Evolutionary conservation across 2,797 vertebrate species (phyloP), one percentile per base, ranked within the genome.

Genomic region (Sebastes flavidus): DNA sequence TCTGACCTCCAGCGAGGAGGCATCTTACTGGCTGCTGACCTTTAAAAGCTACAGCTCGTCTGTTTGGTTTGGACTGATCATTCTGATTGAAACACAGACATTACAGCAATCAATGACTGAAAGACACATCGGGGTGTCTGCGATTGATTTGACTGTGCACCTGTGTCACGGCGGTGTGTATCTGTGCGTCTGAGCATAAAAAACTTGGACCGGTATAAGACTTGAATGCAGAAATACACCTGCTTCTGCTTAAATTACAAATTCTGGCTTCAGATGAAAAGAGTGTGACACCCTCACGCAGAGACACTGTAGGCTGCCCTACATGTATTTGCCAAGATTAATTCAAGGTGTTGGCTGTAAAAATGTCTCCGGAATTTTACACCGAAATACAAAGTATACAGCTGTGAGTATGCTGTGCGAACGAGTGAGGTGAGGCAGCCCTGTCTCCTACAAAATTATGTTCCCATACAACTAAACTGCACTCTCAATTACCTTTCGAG

Each of bases 11-110:
- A 80, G 29, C 34, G 62, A 65, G 55, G 22, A 66, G 46, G 62
- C 49, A 52, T 74, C 62, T 82, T 54, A 90, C 87, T 90, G 92
- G 80, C 16, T 49, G 75, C 34, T 89, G 85, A 89, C 90, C 85
- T 91, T 81, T 68, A 30, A 66, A 75, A 73, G 63, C 34, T 18
- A 16, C 52, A 30, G 9, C 61, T 67, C 13, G n/a, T 58, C 65
- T 59, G 55, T 65, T 76, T 42, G n/a, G 22, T 58, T 78, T 66
- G 6, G 32, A 38, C 20, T 4, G 22, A 71, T 82, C 27, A 8
- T 5, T 18, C 60, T 82, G 84, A 71, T 79, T 81, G 67, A 81
- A 78, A 74, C 29, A 65, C 61, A 81, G 78, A 75, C 63, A 69
- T 65, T 38, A 34, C 14, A 63, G 32, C 30, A 69, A 81, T 85